A percentile compares a stretch with the other conserved stretches of the same genome.
These are phyloP conservation scores for Endotricha flammealis DNA, from an alignment of 2,888 invertebrate genomes.

Conservation along the genomic window DNA sequence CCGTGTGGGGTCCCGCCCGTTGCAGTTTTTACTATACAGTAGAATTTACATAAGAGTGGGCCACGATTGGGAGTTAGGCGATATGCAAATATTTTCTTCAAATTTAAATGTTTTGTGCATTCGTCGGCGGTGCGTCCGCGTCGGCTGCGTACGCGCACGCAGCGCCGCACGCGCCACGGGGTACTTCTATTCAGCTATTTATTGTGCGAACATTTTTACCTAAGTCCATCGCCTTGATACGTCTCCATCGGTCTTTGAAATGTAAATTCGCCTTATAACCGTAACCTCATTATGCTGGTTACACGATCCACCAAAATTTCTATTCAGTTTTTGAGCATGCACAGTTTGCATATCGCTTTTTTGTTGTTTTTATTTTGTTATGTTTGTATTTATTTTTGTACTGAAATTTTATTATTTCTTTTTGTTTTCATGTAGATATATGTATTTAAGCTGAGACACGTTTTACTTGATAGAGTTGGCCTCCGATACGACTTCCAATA, in stretches of 20 bases:
- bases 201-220: constrained; percentile 54
- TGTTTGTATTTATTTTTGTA: constrained; percentile 78
- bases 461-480: constrained; percentile 59
- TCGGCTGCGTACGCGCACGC: constrained; percentile 34
- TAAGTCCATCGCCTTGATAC: constrained; percentile 48
- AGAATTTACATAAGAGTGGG: constrained; percentile 69
- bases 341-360: constrained; percentile 72
- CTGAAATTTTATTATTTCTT: constrained; percentile 59
- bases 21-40: constrained; percentile 62
- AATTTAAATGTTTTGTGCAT: constrained; percentile 52
- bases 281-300: constrained; percentile 39
- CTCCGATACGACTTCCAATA: constrained; percentile 72
- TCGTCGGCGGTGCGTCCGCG: constrained; percentile 37
- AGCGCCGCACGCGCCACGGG: constrained; percentile 63
- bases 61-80: constrained; percentile 67
- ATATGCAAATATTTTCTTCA: constrained; percentile 76
- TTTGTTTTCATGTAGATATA: constrained; percentile 56
- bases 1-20: constrained; percentile 66
- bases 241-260: constrained; percentile 58
- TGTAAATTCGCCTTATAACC: constrained; percentile 54
- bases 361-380: constrained; percentile 59
- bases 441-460: constrained; percentile 43
- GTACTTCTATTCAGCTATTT: constrained; percentile 50
- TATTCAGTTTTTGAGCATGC: constrained; percentile 31
- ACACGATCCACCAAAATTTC: constrained; percentile 32